These are phyloP conservation scores for Ceratina australensis DNA, from an alignment of 1,140 invertebrate genomes.

Conservation along the genomic window DNA sequence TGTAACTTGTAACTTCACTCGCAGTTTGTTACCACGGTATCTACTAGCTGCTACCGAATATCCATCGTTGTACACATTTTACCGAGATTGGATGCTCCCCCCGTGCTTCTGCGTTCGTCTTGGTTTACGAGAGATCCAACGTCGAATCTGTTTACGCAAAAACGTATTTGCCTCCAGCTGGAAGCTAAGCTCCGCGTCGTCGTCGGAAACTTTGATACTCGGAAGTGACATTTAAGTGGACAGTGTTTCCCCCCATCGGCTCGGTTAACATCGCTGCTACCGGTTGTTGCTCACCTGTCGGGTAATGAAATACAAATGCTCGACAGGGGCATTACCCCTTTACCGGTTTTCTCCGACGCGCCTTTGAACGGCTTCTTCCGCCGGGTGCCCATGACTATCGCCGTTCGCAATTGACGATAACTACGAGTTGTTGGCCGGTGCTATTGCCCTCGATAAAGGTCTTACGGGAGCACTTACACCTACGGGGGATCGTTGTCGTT, in stretches of 20 bases:
- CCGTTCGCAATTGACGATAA: constrained; percentile 42
- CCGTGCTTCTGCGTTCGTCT: background rate
- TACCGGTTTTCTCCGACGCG: constrained; percentile 29
- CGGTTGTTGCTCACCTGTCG: constrained; percentile 36
- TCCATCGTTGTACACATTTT: constrained; percentile 9
- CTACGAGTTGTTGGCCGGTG: constrained; percentile 45
- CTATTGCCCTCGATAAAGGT: constrained; percentile 40
- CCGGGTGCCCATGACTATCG: constrained; percentile 1
- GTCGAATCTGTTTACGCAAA: too few relatives aligned
- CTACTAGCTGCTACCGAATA: constrained; percentile 4
- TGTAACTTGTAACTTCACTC: constrained; percentile 12
- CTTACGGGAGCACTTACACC: constrained; percentile 39
- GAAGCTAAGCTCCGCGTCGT: too few relatives aligned
- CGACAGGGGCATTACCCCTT: constrained; percentile 25
- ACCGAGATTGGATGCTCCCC: background rate
- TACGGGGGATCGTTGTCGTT: constrained; percentile 7
- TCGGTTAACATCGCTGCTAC: background rate
- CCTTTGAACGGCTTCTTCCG: constrained; percentile 6
- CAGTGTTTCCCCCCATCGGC: too few relatives aligned
- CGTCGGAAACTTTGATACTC: too few relatives aligned
- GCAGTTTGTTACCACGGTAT: constrained; percentile 22
- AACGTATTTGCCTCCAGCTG: too few relatives aligned
- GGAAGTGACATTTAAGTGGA: too few relatives aligned
- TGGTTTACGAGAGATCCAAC: too few relatives aligned
- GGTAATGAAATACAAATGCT: constrained; percentile 52